Evolutionary conservation across 1,140 invertebrate genomes (phyloP).

Genomic region (Belonocnema kinseyi): DNA sequence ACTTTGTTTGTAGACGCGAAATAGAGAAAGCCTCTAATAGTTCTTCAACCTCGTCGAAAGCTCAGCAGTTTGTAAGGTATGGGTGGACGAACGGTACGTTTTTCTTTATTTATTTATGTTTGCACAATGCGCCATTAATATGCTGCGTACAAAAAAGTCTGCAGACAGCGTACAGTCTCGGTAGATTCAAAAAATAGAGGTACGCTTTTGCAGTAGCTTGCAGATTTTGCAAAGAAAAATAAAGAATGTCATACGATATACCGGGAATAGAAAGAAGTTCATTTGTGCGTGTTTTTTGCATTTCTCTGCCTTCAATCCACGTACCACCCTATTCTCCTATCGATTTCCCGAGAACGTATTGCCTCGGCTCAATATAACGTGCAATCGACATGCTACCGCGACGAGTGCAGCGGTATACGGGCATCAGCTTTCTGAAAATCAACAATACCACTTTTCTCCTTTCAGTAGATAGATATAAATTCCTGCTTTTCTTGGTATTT

Average conservation of each 20-base stretch:
- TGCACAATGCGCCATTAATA: slow-evolving; percentile 26
- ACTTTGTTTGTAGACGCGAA: too few species aligned
- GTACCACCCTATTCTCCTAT: slow-evolving; percentile 23
- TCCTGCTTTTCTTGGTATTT: background rate
- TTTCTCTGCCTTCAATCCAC: slow-evolving; percentile 23
- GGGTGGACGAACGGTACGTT: background rate
- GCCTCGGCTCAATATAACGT: slow-evolving; percentile 11
- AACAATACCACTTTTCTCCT: background rate
- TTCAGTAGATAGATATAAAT: background rate
- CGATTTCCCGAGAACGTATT: slow-evolving; percentile 21
- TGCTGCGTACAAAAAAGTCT: slow-evolving; percentile 11
- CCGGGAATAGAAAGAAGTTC: slow-evolving; percentile 23
- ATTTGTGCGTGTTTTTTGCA: slow-evolving; percentile 23
- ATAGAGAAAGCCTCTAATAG: background rate
- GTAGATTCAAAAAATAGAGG: slow-evolving; percentile 8
- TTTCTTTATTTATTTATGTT: slow-evolving; percentile 23
- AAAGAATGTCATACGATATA: slow-evolving; percentile 11
- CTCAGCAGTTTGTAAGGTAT: slow-evolving; percentile 1
- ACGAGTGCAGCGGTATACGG: slow-evolving; percentile 1
- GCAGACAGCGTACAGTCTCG: slow-evolving; percentile 25
- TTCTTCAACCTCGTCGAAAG: background rate
- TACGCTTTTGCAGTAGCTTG: slow-evolving; percentile 15
- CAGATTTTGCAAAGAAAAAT: slow-evolving; percentile 29
- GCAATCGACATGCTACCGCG: slow-evolving; percentile 11
- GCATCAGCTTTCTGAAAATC: slow-evolving; percentile 6